phyloP scores from a whole-genome alignment of 2,113 vertebrate genomes.

The Phalacrocorax carbo region DNA sequence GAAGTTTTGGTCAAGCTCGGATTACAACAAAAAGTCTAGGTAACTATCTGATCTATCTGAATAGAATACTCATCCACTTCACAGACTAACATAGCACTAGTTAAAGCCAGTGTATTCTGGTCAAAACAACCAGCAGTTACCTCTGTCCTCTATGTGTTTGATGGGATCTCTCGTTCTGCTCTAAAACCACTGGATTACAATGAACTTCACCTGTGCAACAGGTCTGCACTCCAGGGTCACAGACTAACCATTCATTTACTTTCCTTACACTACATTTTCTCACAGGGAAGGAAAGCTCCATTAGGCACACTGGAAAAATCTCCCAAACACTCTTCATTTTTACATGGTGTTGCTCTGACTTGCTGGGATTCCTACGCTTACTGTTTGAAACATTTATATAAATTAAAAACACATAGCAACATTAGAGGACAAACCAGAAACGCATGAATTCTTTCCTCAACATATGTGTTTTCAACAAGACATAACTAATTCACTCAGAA shows the following conservation, averaged over 20 bases:
- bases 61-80: not conserved
- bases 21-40: not conserved
- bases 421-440: not conserved
- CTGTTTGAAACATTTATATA: not conserved
- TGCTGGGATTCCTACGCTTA: not conserved
- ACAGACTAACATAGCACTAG: rapidly evolving
- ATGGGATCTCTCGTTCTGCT: not conserved
- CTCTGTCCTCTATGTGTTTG: not conserved
- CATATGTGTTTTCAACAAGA: not conserved
- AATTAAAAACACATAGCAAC: not conserved
- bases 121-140: not conserved
- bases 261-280: not conserved
- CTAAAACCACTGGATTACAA: not conserved
- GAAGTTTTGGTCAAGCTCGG: not conserved
- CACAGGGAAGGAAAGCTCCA: not conserved
- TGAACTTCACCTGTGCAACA: not conserved
- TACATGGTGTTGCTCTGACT: not conserved
- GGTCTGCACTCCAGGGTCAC: not conserved
- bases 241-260: not conserved
- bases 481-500: not conserved
- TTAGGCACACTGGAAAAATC: not conserved
- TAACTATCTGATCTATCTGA: not conserved
- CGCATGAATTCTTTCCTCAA: not conserved
- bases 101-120: not conserved
- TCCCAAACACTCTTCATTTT: not conserved